These are phyloP conservation scores for Nothocercus julius DNA, from an alignment of 2,113 vertebrate species.

Conservation along the genomic window DNA sequence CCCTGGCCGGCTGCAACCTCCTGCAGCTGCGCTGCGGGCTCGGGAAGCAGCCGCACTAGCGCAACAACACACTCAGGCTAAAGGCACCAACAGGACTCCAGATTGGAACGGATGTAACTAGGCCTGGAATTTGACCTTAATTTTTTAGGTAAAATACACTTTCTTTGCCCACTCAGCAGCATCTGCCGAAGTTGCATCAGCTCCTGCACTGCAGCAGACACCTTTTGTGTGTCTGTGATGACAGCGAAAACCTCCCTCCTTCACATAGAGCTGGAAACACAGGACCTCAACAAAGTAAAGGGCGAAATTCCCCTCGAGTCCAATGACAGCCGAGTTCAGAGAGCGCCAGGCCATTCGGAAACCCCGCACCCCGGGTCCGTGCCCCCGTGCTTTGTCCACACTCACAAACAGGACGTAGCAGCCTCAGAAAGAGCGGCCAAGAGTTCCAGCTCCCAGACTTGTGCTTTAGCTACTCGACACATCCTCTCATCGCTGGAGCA, in stretches of 20 bases:
- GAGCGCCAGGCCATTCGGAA: background rate
- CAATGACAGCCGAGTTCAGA: background rate
- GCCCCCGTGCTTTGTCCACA: background rate
- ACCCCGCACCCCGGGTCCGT: background rate
- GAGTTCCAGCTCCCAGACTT: background rate
- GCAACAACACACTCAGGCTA: background rate
- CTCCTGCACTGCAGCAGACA: background rate
- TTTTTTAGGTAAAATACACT: background rate
- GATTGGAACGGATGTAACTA: background rate
- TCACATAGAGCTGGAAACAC: background rate
- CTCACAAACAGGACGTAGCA: background rate
- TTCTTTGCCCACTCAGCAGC: background rate
- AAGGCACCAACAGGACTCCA: background rate
- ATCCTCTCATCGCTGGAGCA: conserved; percentile 15
- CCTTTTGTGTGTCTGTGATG: background rate
- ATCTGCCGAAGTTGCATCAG: background rate
- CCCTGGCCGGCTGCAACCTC: background rate
- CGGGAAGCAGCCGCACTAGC: background rate
- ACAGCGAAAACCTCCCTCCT: background rate
- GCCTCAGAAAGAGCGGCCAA: background rate
- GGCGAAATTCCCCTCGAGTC: background rate
- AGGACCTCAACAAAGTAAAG: background rate
- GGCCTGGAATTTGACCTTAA: background rate
- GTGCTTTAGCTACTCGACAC: background rate
- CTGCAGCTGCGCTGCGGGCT: background rate